These are phyloP conservation scores for Capromys pilorides DNA, from an alignment of 2,797 vertebrate genomes.

Conservation along the genomic window DNA sequence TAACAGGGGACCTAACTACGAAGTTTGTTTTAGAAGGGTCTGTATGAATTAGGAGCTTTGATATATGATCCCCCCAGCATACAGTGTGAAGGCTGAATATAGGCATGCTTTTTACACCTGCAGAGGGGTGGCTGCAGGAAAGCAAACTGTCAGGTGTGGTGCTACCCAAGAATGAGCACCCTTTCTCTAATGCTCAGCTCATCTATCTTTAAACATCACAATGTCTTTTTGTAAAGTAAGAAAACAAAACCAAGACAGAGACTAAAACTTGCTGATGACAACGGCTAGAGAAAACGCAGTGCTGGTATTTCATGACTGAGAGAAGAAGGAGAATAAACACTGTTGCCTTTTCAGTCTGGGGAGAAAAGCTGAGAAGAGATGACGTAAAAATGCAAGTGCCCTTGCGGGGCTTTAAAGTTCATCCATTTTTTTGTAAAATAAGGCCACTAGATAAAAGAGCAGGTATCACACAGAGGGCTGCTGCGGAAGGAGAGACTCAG, in stretches of 20 bases:
- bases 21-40: not conserved
- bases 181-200: not conserved
- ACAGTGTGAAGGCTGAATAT: not conserved
- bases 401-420: slow-evolving; percentile 26
- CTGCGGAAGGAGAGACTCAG: not conserved
- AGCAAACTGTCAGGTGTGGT: not conserved
- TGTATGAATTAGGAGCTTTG: not conserved
- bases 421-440: slow-evolving; percentile 3
- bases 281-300: not conserved
- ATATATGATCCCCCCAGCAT: not conserved
- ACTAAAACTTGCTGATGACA: not conserved
- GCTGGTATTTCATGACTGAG: not conserved
- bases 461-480: not conserved
- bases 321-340: not conserved
- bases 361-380: slow-evolving; percentile 33
- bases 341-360: not conserved
- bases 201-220: not conserved
- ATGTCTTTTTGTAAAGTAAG: not conserved
- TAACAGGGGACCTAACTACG: not conserved
- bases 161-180: not conserved
- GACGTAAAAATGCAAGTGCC: not conserved
- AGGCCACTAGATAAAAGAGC: not conserved
- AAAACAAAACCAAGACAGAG: slow-evolving; percentile 43
- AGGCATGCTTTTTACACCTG: not conserved
- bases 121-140: not conserved